Evolutionary conservation across 2,113 vertebrate species (phyloP).

Genomic region (Oceanites oceanicus): DNA sequence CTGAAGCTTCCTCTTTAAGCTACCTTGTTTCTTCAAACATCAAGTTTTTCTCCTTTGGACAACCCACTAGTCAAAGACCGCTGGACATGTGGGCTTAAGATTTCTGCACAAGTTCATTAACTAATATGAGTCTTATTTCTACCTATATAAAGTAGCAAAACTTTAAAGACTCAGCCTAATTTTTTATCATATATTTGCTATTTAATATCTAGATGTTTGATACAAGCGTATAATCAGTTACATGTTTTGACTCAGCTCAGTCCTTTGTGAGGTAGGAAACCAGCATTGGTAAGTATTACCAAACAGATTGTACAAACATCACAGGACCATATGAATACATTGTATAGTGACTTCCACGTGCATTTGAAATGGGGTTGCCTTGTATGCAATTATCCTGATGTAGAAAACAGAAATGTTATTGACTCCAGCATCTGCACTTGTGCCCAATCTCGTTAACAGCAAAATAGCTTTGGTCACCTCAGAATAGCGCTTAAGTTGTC

Average conservation of each 20-base stretch:
- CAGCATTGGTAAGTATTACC: neutral
- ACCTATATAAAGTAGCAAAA: neutral
- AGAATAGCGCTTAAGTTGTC: neutral
- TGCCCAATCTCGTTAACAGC: neutral
- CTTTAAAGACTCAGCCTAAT: neutral
- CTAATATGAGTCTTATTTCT: neutral
- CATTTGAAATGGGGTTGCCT: neutral
- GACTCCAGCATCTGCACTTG: neutral
- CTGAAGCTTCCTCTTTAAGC: neutral
- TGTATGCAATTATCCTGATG: neutral
- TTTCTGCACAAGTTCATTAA: neutral
- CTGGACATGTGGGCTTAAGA: neutral
- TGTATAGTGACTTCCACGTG: neutral
- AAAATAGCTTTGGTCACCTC: neutral
- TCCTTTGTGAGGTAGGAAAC: neutral
- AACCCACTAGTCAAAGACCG: neutral
- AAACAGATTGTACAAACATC: neutral
- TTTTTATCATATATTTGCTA: neutral
- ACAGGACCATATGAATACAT: neutral
- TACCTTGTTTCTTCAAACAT: neutral
- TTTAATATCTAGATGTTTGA: neutral
- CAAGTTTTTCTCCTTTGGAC: neutral
- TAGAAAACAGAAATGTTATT: neutral
- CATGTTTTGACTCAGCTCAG: neutral
- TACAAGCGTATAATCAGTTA: neutral